Conservation (phyloP, 2,888 invertebrate species). For the Synergus laeviventris region DNA sequence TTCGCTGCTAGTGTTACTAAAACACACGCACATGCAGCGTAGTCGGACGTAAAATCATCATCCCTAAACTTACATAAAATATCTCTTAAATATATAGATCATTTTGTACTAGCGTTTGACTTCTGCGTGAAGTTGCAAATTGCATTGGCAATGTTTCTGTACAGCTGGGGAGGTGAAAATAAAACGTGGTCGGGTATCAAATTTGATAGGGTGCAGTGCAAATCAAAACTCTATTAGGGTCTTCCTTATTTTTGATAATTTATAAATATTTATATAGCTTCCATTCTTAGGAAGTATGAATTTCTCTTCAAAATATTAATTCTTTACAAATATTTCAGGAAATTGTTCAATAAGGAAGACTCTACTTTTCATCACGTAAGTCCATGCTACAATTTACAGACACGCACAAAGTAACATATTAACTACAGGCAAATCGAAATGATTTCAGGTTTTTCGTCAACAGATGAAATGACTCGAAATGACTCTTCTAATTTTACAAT, state of each 20-base stretch:
- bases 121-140: conserved; percentile 2
- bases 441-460: conserved; percentile 6
- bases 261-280: too few relatives aligned
- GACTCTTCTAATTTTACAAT: conserved; percentile 25
- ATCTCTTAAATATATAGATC: conserved; percentile 46
- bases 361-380: background rate
- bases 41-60: background rate
- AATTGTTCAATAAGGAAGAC: background rate
- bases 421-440: conserved; percentile 26
- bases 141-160: conserved; percentile 7
- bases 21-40: conserved; percentile 9
- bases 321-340: background rate
- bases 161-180: background rate
- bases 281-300: too few relatives aligned
- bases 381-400: conserved; percentile 26
- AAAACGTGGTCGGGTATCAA: background rate
- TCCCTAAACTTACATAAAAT: conserved; percentile 41
- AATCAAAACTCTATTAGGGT: conserved; percentile 10
- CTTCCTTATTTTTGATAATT: too few relatives aligned
- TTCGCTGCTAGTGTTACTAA: conserved; percentile 5
- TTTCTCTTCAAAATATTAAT: background rate
- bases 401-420: conserved; percentile 17
- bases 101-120: conserved; percentile 36
- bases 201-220: conserved; percentile 3
- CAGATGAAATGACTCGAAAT: background rate